Base-by-base conservation (phyloP, 2,888 invertebrate genomes). In the Rhogogaster chlorosoma region DNA sequence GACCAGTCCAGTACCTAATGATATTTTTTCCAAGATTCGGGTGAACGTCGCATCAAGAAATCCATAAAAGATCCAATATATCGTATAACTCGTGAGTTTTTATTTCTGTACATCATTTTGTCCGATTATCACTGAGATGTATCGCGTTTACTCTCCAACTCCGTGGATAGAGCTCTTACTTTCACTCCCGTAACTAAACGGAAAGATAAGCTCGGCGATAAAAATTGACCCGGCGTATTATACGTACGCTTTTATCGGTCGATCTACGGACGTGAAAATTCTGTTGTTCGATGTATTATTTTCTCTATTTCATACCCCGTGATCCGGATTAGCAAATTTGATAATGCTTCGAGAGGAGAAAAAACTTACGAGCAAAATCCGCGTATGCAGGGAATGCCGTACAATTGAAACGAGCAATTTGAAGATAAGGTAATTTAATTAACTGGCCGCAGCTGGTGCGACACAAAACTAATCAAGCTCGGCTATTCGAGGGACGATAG, bases 351-450 rank as follows among this genome's bases (percentile, higher is more conserved):
- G 49, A 49, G 49, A 15, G 7, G 0, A 5, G 18, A 18, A 49
- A 49, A 0, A 18, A 53, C 10, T 61, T 53, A 10, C 22, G 26
- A 7, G 1, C 26, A 10, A 61, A 61, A 29, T 26, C 10, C 49
- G 15, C 12, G 18, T 12, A 49, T 22, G 1, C n/a, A 29, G 61
- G n/a, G 38, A 36, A 36, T 22, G 12, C n/a, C 5, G 9, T 32
- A 22, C 5, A 57, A 38, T 61, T 6, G 32, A 80, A 80, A 61
- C 57, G 61, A 61, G 26, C 61, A 61, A 80, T 61, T 57, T 36
- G 9, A 57, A 53, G 78, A 78, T 78, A 78, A 57, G 57, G 22
- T 29, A 57, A 80, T 80, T 61, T 15, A 80, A 61, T 80, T 61
- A 80, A 80, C 57, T 36, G 57, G 36, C 22, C 53, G 10, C 42